Conservation (phyloP, 2,888 invertebrate species). For the Dermolepida albohirtum region DNA sequence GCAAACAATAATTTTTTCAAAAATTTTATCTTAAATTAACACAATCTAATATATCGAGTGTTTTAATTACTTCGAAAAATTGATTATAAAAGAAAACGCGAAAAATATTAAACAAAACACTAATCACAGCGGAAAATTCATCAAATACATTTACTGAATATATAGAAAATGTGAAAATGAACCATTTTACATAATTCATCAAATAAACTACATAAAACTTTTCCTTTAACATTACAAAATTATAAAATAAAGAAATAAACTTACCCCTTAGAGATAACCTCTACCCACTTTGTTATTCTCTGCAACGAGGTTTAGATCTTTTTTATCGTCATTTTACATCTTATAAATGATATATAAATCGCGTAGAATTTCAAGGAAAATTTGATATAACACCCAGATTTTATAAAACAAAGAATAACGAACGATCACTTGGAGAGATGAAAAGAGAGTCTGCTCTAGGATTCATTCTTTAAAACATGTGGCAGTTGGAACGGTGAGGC, state of each 20-base stretch:
- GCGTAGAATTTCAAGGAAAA: constrained; percentile 1
- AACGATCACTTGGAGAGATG: not conserved
- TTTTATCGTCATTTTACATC: not conserved
- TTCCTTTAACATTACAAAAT: not conserved
- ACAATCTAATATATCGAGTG: too few relatives aligned
- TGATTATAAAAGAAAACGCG: too few relatives aligned
- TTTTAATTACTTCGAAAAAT: too few relatives aligned
- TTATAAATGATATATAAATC: constrained; percentile 24
- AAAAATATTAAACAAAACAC: too few relatives aligned
- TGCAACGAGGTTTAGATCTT: not conserved
- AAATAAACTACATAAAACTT: too few relatives aligned
- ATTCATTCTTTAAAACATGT: constrained; percentile 18
- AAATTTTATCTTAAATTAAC: too few relatives aligned
- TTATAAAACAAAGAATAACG: constrained; percentile 11
- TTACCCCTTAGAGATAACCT: not conserved
- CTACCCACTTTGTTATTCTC: constrained; percentile 1
- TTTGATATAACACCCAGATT: constrained; percentile 9
- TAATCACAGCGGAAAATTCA: too few relatives aligned
- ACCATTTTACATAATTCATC: too few relatives aligned
- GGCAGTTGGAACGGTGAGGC: constrained; percentile 16
- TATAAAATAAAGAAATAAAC: not conserved
- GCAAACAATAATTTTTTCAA: too few relatives aligned
- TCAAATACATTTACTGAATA: too few relatives aligned
- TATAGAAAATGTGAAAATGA: too few relatives aligned
- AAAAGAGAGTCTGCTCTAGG: constrained; percentile 5